These are phyloP conservation scores for Sussaba pulchella DNA, from an alignment of 2,888 invertebrate species.

Conservation along the genomic window DNA sequence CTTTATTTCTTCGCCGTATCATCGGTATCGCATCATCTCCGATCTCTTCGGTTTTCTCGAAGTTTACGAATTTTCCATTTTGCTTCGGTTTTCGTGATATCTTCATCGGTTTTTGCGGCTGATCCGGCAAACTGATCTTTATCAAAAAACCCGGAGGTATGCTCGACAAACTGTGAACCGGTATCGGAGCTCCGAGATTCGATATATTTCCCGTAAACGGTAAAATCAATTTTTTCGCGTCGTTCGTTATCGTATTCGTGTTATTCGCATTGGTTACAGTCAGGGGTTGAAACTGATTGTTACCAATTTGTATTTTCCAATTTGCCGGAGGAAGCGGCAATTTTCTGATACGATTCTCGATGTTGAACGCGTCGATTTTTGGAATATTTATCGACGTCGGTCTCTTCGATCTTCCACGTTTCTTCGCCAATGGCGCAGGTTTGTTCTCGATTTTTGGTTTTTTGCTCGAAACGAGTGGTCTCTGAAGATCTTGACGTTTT, in stretches of 20 bases:
- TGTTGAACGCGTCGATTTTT: constrained; percentile 74
- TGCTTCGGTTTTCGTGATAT: constrained; percentile 61
- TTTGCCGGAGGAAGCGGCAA: constrained; percentile 80
- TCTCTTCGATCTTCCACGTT: constrained; percentile 80
- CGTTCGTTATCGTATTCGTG: constrained; percentile 72
- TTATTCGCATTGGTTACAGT: constrained; percentile 77
- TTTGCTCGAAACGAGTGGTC: constrained; percentile 82
- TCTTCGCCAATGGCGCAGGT: constrained; percentile 82
- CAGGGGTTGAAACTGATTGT: constrained; percentile 80
- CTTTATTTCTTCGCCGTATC: constrained; percentile 36
- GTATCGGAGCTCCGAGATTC: constrained; percentile 81
- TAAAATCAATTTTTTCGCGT: constrained; percentile 80
- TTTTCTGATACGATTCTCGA: constrained; percentile 77
- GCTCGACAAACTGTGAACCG: constrained; percentile 81
- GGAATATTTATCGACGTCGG: constrained; percentile 82
- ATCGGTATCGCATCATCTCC: constrained; percentile 9
- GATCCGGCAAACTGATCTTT: constrained; percentile 81
- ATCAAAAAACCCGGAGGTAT: constrained; percentile 82
- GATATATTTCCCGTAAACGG: constrained; percentile 82
- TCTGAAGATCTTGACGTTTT: constrained; percentile 66
- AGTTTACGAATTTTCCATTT: background rate
- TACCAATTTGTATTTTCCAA: constrained; percentile 80
- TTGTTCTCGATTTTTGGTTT: constrained; percentile 82
- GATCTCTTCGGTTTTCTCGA: background rate
- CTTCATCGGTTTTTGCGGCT: constrained; percentile 69